Evolutionary conservation across 2,797 vertebrate genomes (phyloP), one percentile per base, ranked within the genome.

Genomic region (Macroramphosus scolopax): DNA sequence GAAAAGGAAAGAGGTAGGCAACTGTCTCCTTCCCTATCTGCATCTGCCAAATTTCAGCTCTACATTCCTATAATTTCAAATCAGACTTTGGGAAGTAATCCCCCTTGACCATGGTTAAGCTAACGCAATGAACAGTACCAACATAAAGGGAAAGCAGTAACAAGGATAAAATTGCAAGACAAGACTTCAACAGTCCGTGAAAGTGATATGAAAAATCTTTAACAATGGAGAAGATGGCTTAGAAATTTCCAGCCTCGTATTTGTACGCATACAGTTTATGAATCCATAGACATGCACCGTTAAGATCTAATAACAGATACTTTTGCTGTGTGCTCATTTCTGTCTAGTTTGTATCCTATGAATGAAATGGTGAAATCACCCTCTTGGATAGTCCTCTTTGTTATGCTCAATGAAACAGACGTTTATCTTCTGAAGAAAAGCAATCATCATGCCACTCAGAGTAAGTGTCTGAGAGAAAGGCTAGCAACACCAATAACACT

Each of bases 361-460:
- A 72, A 46, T 49, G 11, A 68, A 75, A 62, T 64, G 41, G 66
- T 43, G 34, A 52, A 68, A 58, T 65, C 44, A 34, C 16, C 15
- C 8, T 24, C 51, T 75, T 52, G 54, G 17, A 65, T 31, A 43
- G 44, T 32, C 11, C 30, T 52, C n/a, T n/a, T n/a, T n/a, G n/a
- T n/a, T n/a, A n/a, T n/a, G n/a, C n/a, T n/a, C n/a, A n/a, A n/a
- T n/a, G n/a, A n/a, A n/a, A n/a, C n/a, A n/a, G n/a, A n/a, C n/a
- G n/a, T n/a, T n/a, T n/a, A n/a, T 66, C 57, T 60, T 48, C 55
- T 53, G n/a, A 53, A 48, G 48, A 63, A 24, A 40, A 68, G 52
- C 26, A 52, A 60, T 60, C 40, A 42, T 22, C 8, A 8, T 41
- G 34, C n/a, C 35, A 42, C 16, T 64, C 45, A 39, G 17, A 38